Evolutionary conservation across 2,888 invertebrate species (phyloP).

Genomic region (Eupithecia vulgata): DNA sequence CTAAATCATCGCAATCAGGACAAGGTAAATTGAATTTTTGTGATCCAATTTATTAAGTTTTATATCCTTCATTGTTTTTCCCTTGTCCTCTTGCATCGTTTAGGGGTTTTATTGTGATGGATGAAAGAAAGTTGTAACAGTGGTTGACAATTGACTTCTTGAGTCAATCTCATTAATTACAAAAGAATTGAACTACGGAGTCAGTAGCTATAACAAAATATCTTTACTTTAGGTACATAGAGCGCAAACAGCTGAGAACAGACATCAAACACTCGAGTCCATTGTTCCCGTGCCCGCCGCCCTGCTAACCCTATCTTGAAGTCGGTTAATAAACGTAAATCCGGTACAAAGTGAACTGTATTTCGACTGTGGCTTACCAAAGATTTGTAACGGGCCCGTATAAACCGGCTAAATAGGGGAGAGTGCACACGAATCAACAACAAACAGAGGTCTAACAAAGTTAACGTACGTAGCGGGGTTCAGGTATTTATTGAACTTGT

Average conservation of each 20-base stretch:
- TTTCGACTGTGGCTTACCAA: constrained; percentile 72
- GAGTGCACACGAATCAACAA: constrained; percentile 24
- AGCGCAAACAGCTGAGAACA: neutral
- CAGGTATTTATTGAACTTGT: constrained; percentile 9
- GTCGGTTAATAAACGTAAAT: constrained; percentile 73
- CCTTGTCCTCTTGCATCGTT: neutral
- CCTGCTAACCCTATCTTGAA: constrained; percentile 52
- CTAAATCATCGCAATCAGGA: constrained; percentile 16
- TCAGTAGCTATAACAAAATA: neutral
- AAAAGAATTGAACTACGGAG: neutral
- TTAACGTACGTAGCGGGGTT: neutral
- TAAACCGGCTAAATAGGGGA: constrained; percentile 45
- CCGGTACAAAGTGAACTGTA: constrained; percentile 69
- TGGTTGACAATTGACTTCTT: neutral
- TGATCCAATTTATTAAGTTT: constrained; percentile 13
- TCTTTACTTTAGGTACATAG: neutral
- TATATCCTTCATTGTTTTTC: constrained; percentile 1
- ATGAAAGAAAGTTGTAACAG: neutral
- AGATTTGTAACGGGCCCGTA: constrained; percentile 69
- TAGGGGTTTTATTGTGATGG: neutral
- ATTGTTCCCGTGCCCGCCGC: constrained; percentile 22
- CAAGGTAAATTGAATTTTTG: constrained; percentile 20
- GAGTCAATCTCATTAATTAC: neutral
- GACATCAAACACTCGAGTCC: constrained; percentile 21
- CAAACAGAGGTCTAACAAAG: constrained; percentile 11